A percentile compares a stretch with the other conserved stretches of the same genome.
Evolutionary conservation across 2,797 vertebrate genomes (phyloP).

Genomic region (Emys orbicularis): DNA sequence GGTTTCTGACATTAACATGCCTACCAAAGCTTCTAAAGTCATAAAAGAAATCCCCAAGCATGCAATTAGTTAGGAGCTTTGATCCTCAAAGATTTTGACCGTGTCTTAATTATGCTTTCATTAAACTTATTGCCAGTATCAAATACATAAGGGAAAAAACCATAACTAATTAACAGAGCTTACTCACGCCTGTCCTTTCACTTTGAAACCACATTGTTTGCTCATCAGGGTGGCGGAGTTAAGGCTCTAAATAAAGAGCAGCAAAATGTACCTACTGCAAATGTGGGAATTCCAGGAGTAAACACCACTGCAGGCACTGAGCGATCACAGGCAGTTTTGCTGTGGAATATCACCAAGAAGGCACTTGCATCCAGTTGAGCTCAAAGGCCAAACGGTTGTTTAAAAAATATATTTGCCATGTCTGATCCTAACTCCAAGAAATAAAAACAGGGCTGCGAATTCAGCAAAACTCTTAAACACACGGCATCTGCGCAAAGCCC

Average conservation of each 20-base stretch:
- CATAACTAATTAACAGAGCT: not conserved
- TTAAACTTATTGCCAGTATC: not conserved
- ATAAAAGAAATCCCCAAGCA: not conserved
- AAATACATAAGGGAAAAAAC: not conserved
- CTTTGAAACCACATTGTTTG: not conserved
- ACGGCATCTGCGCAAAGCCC: not conserved
- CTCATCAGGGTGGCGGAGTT: not conserved
- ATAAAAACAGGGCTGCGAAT: not conserved
- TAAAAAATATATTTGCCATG: not conserved
- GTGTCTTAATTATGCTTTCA: not conserved
- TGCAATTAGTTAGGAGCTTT: not conserved
- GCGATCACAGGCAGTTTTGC: accelerated
- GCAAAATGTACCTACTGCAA: accelerated
- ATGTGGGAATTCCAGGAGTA: not conserved
- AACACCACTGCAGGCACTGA: accelerated
- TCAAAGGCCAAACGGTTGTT: accelerated
- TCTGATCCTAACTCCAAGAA: not conserved
- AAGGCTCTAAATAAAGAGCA: not conserved
- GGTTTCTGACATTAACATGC: not conserved
- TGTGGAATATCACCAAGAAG: accelerated
- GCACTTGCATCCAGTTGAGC: not conserved
- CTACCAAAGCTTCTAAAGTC: not conserved
- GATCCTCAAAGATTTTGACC: not conserved
- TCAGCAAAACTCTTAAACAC: not conserved
- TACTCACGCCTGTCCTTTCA: not conserved